phyloP scores from a whole-genome alignment of 1,140 invertebrate species.

The Halesus radiatus region DNA sequence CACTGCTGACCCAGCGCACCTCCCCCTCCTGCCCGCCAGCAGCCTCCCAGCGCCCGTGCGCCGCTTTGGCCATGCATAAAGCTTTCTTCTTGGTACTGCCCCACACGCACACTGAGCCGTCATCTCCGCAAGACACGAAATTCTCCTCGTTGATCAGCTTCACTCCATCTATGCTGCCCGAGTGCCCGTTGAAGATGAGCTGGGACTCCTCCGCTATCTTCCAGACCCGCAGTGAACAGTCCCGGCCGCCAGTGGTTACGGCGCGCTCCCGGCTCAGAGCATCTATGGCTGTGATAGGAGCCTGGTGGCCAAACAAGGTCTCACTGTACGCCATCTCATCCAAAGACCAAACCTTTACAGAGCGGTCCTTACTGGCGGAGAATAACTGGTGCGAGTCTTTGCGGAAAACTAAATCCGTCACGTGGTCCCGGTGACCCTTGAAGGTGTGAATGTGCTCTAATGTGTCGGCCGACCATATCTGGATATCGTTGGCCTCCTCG shows the following conservation, averaged over 20 bases:
- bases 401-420: conserved; percentile 89
- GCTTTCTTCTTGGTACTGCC: conserved; percentile 93
- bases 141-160: conserved; percentile 92
- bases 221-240: conserved; percentile 91
- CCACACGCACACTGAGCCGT: conserved; percentile 91
- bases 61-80: conserved; percentile 76
- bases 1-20: conserved; percentile 88
- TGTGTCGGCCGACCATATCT: conserved; percentile 86
- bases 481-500: conserved; percentile 82
- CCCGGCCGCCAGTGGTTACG: conserved; percentile 90
- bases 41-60: conserved; percentile 79
- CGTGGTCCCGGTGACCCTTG: conserved; percentile 80
- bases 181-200: conserved; percentile 89
- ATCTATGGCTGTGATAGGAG: conserved; percentile 91
- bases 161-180: conserved; percentile 84
- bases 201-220: conserved; percentile 97
- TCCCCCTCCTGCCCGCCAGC: conserved; percentile 83
- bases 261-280: conserved; percentile 86
- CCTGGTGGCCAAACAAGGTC: conserved; percentile 95
- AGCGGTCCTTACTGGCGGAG: conserved; percentile 86
- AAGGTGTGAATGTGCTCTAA: conserved; percentile 87
- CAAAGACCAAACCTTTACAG: conserved; percentile 93
- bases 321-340: conserved; percentile 97
- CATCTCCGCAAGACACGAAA: conserved; percentile 91
- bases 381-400: conserved; percentile 91